Conservation (phyloP, 1,140 invertebrate species). For the Lycorma delicatula region DNA sequence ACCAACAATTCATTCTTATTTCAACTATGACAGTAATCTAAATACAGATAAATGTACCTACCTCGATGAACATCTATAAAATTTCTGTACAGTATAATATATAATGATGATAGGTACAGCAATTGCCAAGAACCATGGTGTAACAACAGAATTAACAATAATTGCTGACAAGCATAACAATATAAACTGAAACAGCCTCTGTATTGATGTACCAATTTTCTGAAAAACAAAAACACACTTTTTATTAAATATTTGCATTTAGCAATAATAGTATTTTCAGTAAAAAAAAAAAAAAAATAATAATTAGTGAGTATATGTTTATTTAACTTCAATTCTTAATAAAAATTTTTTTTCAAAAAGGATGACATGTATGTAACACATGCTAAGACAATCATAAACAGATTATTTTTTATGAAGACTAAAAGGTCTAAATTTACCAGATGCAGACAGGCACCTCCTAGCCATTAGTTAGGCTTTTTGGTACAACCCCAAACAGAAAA, state of each 20-base stretch:
- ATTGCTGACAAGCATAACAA: constrained; percentile 63
- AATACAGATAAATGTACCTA: no score
- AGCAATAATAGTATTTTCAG: neutral
- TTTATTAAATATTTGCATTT: neutral
- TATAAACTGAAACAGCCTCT: constrained; percentile 59
- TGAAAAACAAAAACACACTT: constrained; percentile 35
- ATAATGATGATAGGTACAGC: constrained; percentile 53
- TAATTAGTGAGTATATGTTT: neutral
- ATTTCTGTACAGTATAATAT: constrained; percentile 59
- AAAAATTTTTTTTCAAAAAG: no score
- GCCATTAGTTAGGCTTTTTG: no score
- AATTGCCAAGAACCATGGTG: constrained; percentile 59
- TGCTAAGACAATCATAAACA: no score
- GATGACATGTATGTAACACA: no score
- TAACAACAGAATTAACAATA: constrained; percentile 58
- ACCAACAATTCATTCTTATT: no score
- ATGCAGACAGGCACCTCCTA: no score
- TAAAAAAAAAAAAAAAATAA: neutral
- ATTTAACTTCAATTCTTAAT: neutral
- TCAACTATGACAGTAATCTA: no score
- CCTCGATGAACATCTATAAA: constrained; percentile 62
- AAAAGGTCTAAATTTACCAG: no score
- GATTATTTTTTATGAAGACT: no score
- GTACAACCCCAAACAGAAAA: no score
- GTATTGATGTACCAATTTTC: constrained; percentile 69